Evolutionary conservation across 2,113 vertebrate species (phyloP).

Genomic region (Clinocottus analis): DNA sequence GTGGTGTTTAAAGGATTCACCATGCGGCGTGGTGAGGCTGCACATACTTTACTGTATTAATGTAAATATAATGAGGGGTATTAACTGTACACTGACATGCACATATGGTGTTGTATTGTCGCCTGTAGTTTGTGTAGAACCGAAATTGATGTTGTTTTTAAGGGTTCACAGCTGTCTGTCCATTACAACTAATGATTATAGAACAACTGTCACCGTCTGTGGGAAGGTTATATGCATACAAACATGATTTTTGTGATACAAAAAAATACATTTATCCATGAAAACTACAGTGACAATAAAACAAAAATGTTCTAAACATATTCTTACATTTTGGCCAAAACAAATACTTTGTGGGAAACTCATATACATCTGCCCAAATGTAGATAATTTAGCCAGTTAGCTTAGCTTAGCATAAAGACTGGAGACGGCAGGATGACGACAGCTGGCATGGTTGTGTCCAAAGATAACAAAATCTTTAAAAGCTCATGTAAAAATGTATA

Average conservation of each 20-base stretch:
- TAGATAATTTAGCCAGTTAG: not conserved
- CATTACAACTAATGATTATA: not conserved
- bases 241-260: not conserved
- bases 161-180: conserved; percentile 1
- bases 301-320: not conserved
- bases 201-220: not conserved
- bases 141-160: not conserved
- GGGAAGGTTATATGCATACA: not conserved
- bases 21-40: conserved; percentile 15
- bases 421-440: too few relatives aligned
- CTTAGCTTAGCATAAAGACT: not conserved
- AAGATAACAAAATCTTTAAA: not conserved
- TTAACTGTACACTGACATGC: not conserved
- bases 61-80: not conserved
- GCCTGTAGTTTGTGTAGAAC: not conserved
- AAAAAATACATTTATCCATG: not conserved
- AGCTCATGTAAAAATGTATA: not conserved
- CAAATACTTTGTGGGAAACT: not conserved
- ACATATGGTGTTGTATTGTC: not conserved
- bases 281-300: not conserved
- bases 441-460: too few relatives aligned
- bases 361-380: not conserved
- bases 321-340: not conserved
- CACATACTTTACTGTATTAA: not conserved
- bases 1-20: conserved; percentile 54